Evolutionary conservation across 2,113 vertebrate species (phyloP).

Genomic region (Onychostoma macrolepis): DNA sequence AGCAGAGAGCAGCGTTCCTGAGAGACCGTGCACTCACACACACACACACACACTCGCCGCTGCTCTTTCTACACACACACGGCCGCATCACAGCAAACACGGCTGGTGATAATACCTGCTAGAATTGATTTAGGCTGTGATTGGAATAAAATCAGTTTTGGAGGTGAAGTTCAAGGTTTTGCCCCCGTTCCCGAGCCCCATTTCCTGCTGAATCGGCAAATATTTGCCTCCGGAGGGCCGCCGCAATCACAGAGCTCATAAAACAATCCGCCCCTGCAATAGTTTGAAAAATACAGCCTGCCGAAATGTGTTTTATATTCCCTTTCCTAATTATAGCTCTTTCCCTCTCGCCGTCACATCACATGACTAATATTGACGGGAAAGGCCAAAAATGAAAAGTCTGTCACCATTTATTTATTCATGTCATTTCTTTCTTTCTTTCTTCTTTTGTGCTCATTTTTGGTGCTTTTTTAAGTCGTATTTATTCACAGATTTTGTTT

Average conservation of each 20-base stretch:
- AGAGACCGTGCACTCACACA: constrained; percentile 63
- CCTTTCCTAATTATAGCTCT: constrained; percentile 45
- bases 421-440: background rate
- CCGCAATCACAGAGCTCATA: constrained; percentile 37
- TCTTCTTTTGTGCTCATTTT: background rate
- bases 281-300: constrained; percentile 35
- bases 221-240: constrained; percentile 26
- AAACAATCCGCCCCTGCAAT: constrained; percentile 35
- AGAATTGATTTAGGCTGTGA: constrained; percentile 52
- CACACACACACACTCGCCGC: constrained; percentile 41
- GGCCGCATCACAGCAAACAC: constrained; percentile 14
- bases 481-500: background rate
- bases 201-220: constrained; percentile 40
- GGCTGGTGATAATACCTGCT: constrained; percentile 33
- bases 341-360: background rate
- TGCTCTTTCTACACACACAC: background rate
- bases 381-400: background rate
- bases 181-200: background rate
- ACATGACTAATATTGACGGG: background rate
- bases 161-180: constrained; percentile 35
- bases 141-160: constrained; percentile 48
- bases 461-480: background rate
- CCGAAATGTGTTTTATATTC: constrained; percentile 44
- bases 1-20: constrained; percentile 59
- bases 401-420: background rate